Conservation (phyloP, 2,888 invertebrate species). For the Rhabditophanes sp. region DNA sequence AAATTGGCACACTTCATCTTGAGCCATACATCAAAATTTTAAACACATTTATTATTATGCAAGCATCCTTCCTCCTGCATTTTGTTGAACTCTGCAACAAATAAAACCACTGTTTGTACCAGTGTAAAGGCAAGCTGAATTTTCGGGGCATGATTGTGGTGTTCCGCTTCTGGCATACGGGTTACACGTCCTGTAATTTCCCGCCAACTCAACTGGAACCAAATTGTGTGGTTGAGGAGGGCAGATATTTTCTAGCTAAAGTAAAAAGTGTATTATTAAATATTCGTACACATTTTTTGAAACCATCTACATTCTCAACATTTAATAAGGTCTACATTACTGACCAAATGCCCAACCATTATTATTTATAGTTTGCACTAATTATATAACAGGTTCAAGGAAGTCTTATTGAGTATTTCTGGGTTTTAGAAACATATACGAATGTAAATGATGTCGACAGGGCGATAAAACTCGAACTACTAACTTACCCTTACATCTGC, state of each 20-base stretch:
- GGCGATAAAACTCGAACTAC: too few relatives aligned
- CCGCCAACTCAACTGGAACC: slow-evolving; percentile 40
- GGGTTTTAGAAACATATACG: too few relatives aligned
- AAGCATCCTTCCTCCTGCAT: slow-evolving; percentile 12
- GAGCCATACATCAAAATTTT: too few relatives aligned
- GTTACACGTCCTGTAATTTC: slow-evolving; percentile 26
- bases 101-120: slow-evolving; percentile 41
- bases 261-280: too few relatives aligned
- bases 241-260: slow-evolving; percentile 33
- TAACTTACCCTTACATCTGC: slow-evolving; percentile 37
- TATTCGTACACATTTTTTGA: background rate
- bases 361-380: too few relatives aligned
- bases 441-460: background rate
- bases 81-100: slow-evolving; percentile 39
- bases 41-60: too few relatives aligned
- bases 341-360: too few relatives aligned
- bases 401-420: too few relatives aligned
- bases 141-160: slow-evolving; percentile 34
- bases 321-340: too few relatives aligned
- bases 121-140: slow-evolving; percentile 36
- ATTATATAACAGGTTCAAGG: too few relatives aligned
- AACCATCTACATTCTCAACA: too few relatives aligned
- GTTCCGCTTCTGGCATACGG: slow-evolving; percentile 39
- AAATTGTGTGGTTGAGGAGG: slow-evolving; percentile 41
- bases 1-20: too few relatives aligned